Evolutionary conservation across 2,797 vertebrate species (phyloP).

Genomic region (Glyptemys insculpta): DNA sequence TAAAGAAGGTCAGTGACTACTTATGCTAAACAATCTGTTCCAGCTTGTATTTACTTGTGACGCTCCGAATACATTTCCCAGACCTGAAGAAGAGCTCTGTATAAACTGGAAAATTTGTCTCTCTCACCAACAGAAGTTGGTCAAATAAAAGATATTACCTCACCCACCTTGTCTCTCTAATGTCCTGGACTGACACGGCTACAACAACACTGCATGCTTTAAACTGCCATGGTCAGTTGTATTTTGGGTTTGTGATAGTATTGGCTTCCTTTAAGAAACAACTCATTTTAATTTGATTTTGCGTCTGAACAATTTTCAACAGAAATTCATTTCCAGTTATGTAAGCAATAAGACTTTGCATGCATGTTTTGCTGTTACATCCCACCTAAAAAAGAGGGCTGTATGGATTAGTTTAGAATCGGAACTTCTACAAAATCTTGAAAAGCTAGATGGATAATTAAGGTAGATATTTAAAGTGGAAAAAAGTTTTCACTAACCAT

Average conservation of each 20-base stretch:
- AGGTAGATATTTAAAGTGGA: neutral
- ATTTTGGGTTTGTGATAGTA: neutral
- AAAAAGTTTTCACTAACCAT: neutral
- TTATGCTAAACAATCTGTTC: neutral
- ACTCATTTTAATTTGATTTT: neutral
- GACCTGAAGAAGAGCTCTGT: neutral
- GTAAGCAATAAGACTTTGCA: neutral
- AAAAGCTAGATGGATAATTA: neutral
- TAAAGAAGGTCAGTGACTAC: slow-evolving; percentile 79
- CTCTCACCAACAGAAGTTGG: neutral
- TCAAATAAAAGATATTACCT: neutral
- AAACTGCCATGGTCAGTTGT: neutral
- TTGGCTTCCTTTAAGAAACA: neutral
- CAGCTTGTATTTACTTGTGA: neutral
- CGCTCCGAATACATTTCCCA: neutral
- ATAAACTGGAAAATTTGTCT: neutral
- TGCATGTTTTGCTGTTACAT: neutral
- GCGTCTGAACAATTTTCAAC: neutral
- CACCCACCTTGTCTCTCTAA: neutral
- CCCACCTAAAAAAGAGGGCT: neutral
- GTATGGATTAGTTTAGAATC: neutral
- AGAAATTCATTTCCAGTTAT: neutral
- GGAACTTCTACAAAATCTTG: neutral
- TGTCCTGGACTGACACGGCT: neutral
- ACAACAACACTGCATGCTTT: neutral